Evolutionary conservation across 2,888 invertebrate species (phyloP), one percentile per base, ranked within the genome.

Genomic region (Acrobasis repandana): DNA sequence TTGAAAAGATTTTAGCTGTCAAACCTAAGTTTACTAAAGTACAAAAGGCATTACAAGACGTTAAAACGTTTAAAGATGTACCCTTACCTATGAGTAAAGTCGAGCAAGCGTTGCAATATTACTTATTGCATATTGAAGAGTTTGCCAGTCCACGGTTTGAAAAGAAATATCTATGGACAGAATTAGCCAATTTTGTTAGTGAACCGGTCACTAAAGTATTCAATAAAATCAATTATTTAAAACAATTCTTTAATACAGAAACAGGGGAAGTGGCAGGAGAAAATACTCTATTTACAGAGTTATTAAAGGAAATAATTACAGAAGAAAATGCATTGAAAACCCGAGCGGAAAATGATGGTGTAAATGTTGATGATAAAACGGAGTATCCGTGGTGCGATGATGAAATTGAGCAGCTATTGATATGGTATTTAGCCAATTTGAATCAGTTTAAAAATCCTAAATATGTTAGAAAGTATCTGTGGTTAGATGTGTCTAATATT

Each of bases 371-470:
- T 38, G 73, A 74, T 15, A 76, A 65, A 5, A 66, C 73, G 3
- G 78, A 83, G 36, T 75, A 75, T 36, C 34, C 62, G 1, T 92
- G 90, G 90, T 73, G 78, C 0, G 87, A 90, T 51, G 79, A 82
- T 0, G 86, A 89, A 67, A 80, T 72, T 0, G 87, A 88, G 61
- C 74, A 79, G 18, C 73, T 92, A 0, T 52, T 91, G 9, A 79
- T 79, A 8, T 91, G 90, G 90, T 92, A 90, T 70, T 67, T 90
- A 60, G 79, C 81, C 0, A 88, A 90, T 72, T 76, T 90, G 67
- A 90, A 90, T 1, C 89, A 89, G 64, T 92, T 92, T 63, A 92
- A 90, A 62, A 90, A 90, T 58, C 88, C 91, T 0, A 90, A 89
- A 67, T 89, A 79, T 43, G 83, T 87, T 0, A 69, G 87, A 0